Percentiles rank a stretch among this genome's conserved stretches.
Conservation (phyloP, 1,140 invertebrate species). For the Caenorhabditis remanei region DNA sequence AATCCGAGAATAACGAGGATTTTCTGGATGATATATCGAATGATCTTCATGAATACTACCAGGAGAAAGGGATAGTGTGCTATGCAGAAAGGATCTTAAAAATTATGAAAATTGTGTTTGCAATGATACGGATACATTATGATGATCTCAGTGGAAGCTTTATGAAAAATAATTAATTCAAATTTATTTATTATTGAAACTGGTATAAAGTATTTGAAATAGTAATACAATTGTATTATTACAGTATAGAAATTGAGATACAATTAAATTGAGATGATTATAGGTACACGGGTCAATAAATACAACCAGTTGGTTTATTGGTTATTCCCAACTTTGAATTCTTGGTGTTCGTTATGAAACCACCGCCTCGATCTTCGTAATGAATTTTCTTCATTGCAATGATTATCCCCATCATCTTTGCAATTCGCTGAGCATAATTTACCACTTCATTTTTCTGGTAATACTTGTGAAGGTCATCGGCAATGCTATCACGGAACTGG, state of each 20-base stretch:
- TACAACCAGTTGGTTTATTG: too few species aligned
- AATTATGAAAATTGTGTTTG: neutral
- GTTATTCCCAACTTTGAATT: too few species aligned
- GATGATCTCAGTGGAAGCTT: neutral
- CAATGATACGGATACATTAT: neutral
- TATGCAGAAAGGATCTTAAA: neutral
- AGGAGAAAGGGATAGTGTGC: neutral
- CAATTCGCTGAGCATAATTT: neutral
- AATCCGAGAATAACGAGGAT: too few species aligned
- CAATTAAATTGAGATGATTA: too few species aligned
- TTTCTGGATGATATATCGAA: neutral
- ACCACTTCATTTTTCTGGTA: neutral
- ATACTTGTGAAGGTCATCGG: neutral
- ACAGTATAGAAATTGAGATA: too few species aligned
- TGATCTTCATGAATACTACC: slow-evolving; percentile 1
- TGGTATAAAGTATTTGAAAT: too few species aligned
- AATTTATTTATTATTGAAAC: too few species aligned
- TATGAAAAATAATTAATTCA: neutral
- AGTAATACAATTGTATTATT: too few species aligned
- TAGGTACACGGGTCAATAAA: too few species aligned
- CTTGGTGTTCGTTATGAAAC: neutral
- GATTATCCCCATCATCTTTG: neutral
- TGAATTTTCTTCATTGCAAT: slow-evolving; percentile 10
- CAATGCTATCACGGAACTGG: neutral
- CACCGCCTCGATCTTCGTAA: neutral